These are phyloP conservation scores for Protodeltote pygarga DNA, from an alignment of 2,888 invertebrate genomes.

Conservation along the genomic window DNA sequence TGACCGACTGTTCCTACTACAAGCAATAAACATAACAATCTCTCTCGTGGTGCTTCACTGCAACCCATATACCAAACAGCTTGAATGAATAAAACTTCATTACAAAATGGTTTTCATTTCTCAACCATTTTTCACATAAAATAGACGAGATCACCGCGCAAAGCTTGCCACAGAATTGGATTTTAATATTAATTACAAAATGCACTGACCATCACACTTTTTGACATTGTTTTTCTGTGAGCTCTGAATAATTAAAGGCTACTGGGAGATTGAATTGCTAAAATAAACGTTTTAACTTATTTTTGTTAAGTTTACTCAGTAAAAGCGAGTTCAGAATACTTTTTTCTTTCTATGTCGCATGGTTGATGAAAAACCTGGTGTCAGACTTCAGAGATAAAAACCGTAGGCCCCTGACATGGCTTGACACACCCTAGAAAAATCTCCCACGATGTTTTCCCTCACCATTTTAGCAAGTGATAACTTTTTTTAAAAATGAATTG, in stretches of 20 bases:
- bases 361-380: too few relatives aligned
- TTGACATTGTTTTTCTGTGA: constrained; percentile 15
- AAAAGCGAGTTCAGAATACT: too few relatives aligned
- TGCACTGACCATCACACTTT: constrained; percentile 13
- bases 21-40: too few relatives aligned
- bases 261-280: too few relatives aligned
- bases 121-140: constrained; percentile 9
- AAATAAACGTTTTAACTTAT: neutral
- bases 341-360: too few relatives aligned
- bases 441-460: too few relatives aligned
- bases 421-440: too few relatives aligned
- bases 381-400: too few relatives aligned
- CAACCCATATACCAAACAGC: constrained; percentile 1
- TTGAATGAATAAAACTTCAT: constrained; percentile 32
- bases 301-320: neutral
- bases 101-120: constrained; percentile 17
- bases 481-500: too few relatives aligned
- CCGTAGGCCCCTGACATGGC: too few relatives aligned
- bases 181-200: constrained; percentile 41
- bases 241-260: constrained; percentile 9
- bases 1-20: too few relatives aligned
- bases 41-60: neutral
- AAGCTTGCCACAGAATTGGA: constrained; percentile 26
- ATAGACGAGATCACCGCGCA: neutral
- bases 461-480: too few relatives aligned